Conservation (phyloP, 2,888 invertebrate species). For the Lobophora halterata region DNA sequence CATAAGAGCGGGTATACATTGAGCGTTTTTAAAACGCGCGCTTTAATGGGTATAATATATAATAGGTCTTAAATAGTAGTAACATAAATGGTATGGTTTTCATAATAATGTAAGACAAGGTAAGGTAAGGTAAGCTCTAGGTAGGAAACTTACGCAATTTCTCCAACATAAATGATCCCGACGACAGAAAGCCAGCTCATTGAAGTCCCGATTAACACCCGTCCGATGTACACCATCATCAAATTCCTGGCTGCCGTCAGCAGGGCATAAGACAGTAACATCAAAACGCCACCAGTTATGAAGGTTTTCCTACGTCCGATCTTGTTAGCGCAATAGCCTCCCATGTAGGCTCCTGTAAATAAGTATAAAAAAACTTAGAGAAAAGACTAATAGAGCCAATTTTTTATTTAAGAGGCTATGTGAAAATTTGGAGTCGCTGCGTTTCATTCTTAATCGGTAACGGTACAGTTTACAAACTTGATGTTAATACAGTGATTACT, state of each 20-base stretch:
- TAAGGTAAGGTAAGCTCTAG: background rate
- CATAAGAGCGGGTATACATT: no score
- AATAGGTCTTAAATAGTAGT: no score
- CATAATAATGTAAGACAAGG: no score
- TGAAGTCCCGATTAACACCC: conserved; percentile 7
- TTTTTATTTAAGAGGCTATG: no score
- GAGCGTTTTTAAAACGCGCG: no score
- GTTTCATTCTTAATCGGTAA: no score
- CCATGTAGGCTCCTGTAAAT: conserved; percentile 16
- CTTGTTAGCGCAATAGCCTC: conserved; percentile 15
- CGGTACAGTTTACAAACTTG: no score
- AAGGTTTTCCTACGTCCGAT: conserved; percentile 22
- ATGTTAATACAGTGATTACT: no score
- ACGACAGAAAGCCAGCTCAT: conserved; percentile 1
- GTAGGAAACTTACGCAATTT: conserved; percentile 27
- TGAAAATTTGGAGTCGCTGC: no score
- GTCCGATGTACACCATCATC: conserved; percentile 8
- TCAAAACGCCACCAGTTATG: conserved; percentile 9
- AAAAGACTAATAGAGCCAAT: no score
- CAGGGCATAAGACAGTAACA: conserved; percentile 2
- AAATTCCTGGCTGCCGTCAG: conserved; percentile 9
- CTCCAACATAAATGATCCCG: conserved; percentile 21
- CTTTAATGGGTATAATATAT: no score
- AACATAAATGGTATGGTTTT: no score
- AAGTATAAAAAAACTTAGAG: background rate